These are phyloP conservation scores for Oligia latruncula DNA, from an alignment of 2,888 invertebrate species.

Conservation along the genomic window DNA sequence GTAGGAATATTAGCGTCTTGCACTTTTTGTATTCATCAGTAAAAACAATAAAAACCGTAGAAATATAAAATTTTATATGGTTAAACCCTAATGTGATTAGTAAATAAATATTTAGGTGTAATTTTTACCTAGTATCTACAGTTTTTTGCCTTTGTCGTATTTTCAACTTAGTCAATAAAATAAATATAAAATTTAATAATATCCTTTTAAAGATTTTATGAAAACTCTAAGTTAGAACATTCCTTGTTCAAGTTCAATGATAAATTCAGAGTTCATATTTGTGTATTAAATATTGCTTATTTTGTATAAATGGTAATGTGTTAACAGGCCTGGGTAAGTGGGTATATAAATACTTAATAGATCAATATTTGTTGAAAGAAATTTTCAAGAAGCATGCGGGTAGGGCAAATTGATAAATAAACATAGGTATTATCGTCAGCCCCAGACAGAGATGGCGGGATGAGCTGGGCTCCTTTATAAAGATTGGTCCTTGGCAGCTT, in stretches of 20 bases:
- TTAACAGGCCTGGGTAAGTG: neutral
- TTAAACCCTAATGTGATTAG: neutral
- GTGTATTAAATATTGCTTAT: neutral
- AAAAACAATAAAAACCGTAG: neutral
- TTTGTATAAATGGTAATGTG: neutral
- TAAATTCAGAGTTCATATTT: neutral
- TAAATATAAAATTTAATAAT: neutral
- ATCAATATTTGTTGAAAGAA: neutral
- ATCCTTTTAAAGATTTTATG: neutral
- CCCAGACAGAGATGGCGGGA: no score
- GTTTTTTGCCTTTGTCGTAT: neutral
- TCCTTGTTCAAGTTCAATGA: constrained; percentile 9
- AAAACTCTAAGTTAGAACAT: neutral
- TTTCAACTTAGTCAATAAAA: neutral
- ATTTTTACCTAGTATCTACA: neutral
- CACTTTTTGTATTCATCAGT: constrained; percentile 33
- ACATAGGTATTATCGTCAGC: no score
- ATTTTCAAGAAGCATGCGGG: neutral
- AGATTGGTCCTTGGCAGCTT: no score
- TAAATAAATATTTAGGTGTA: neutral
- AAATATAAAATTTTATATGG: neutral
- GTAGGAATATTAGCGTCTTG: constrained; percentile 4
- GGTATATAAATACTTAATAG: neutral
- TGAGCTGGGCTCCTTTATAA: no score
- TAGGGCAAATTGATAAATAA: neutral